Percentiles rank a stretch among this genome's conserved stretches.
phyloP scores from a whole-genome alignment of 1,140 invertebrate genomes.

The Cephus cinctus region DNA sequence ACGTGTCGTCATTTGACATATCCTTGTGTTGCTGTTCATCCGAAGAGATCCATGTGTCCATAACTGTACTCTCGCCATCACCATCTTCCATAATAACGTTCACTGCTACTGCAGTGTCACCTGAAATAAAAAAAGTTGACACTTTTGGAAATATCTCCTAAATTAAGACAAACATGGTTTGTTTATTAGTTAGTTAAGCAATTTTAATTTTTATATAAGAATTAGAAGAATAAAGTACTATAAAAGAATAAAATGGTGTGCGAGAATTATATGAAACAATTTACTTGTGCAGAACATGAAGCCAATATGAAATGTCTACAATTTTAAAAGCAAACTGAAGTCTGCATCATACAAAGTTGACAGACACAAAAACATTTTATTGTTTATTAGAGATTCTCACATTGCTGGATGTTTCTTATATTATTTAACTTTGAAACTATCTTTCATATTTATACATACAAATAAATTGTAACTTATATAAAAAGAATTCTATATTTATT shows the following conservation, averaged over 20 bases:
- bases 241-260: not conserved
- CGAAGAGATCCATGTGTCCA: constrained; percentile 39
- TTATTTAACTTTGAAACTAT: too few relatives aligned
- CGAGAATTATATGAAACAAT: too few relatives aligned
- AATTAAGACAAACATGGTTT: not conserved
- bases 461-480: too few relatives aligned
- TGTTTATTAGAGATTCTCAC: too few relatives aligned
- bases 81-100: constrained; percentile 54
- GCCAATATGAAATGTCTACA: too few relatives aligned
- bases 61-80: constrained; percentile 43
- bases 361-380: too few relatives aligned
- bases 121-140: not conserved
- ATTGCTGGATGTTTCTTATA: too few relatives aligned
- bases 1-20: constrained; percentile 27
- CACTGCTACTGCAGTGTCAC: constrained; percentile 8
- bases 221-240: not conserved
- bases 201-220: not conserved
- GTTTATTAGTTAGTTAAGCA: not conserved
- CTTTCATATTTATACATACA: too few relatives aligned
- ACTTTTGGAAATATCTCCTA: not conserved
- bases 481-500: too few relatives aligned
- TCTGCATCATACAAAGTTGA: too few relatives aligned
- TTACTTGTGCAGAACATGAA: too few relatives aligned
- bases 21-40: constrained; percentile 39
- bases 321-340: too few relatives aligned